A percentile compares a stretch with the other conserved stretches of the same genome.
Conservation (phyloP, 2,113 vertebrate genomes). For the Chinchilla lanigera region DNA sequence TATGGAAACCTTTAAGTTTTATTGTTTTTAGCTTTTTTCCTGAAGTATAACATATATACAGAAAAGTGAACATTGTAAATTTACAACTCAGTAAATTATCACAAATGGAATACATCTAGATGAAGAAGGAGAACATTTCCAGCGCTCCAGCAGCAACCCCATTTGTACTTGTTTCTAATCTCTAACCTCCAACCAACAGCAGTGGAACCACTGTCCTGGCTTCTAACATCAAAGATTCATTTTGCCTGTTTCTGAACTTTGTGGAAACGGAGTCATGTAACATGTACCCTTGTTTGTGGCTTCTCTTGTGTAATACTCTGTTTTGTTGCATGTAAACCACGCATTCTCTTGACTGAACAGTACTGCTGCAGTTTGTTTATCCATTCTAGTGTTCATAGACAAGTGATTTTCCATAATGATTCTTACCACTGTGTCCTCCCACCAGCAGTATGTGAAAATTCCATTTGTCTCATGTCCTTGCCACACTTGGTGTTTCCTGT, state of each 20-base stretch:
- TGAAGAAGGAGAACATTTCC: background rate
- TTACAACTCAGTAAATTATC: background rate
- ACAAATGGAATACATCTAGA: background rate
- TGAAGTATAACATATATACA: background rate
- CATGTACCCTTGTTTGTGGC: background rate
- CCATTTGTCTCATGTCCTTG: background rate
- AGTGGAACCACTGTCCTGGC: background rate
- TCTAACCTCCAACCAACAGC: background rate
- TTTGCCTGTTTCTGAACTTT: background rate
- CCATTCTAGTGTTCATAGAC: background rate
- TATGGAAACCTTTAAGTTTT: constrained; percentile 50
- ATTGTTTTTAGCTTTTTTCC: constrained; percentile 29
- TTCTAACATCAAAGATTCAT: background rate
- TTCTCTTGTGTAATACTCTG: background rate
- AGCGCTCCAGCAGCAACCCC: background rate
- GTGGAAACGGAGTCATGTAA: background rate
- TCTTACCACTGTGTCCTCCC: background rate
- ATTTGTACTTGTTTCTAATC: background rate
- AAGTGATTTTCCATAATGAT: background rate
- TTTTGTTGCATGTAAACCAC: background rate
- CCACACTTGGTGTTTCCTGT: background rate
- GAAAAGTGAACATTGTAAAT: background rate
- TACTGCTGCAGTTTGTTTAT: background rate
- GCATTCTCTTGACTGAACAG: background rate
- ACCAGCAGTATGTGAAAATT: background rate